Evolutionary conservation across 2,113 vertebrate genomes (phyloP).

Genomic region (Nothobranchius kuhntae): DNA sequence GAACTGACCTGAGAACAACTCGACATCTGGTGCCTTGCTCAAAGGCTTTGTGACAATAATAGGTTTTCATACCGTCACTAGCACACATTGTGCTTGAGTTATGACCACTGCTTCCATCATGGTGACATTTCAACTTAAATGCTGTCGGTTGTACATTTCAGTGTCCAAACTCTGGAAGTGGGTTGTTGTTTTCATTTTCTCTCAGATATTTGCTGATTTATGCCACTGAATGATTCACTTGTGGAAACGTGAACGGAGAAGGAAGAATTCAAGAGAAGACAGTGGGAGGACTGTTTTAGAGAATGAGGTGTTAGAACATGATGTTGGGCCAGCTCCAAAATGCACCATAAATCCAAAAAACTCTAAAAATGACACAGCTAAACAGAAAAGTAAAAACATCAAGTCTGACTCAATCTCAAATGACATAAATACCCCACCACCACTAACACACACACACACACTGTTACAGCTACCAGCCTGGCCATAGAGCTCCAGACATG

Average conservation of each 20-base stretch:
- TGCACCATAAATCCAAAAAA: too few species aligned
- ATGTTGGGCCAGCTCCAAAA: too few species aligned
- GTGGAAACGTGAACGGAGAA: neutral
- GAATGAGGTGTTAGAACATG: too few species aligned
- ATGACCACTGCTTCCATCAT: neutral
- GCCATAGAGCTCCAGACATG: too few species aligned
- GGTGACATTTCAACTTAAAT: neutral
- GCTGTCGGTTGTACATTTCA: slow-evolving; percentile 6
- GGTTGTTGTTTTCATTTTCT: too few species aligned
- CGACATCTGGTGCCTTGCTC: slow-evolving; percentile 58
- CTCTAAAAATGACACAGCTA: too few species aligned
- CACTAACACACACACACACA: too few species aligned
- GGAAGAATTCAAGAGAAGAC: neutral
- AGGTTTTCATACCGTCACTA: slow-evolving; percentile 19
- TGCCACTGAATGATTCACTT: slow-evolving; percentile 11
- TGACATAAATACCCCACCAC: too few species aligned
- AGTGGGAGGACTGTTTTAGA: too few species aligned
- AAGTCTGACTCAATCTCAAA: too few species aligned
- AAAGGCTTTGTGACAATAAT: slow-evolving; percentile 47
- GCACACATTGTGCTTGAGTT: slow-evolving; percentile 13
- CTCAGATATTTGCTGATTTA: slow-evolving; percentile 1
- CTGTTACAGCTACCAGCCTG: too few species aligned
- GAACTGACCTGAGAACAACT: slow-evolving; percentile 39
- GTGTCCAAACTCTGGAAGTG: slow-evolving; percentile 13
- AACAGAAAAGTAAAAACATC: too few species aligned